Percentiles rank a stretch among this genome's conserved stretches.
These are phyloP conservation scores for Otocyon megalotis DNA, from an alignment of 2,113 vertebrate genomes.

Conservation along the genomic window DNA sequence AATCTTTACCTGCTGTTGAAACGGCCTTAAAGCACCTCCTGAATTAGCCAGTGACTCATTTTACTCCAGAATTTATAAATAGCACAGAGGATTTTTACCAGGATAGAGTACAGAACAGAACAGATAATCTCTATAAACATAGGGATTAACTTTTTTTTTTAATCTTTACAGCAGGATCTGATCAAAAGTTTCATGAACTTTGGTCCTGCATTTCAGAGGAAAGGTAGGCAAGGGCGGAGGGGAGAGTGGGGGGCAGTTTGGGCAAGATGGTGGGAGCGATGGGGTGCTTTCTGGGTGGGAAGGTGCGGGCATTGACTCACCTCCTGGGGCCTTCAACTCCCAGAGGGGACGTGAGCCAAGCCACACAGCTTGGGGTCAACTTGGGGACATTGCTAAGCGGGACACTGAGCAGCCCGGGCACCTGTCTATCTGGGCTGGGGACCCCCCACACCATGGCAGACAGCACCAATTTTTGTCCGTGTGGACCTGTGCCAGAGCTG, in stretches of 20 bases:
- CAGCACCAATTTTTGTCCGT: rapidly evolving
- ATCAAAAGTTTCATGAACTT: constrained; percentile 2
- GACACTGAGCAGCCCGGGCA: neutral
- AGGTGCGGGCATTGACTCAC: too few species aligned
- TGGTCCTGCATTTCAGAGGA: neutral
- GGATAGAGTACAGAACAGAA: constrained; percentile 54
- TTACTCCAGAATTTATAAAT: constrained; percentile 67
- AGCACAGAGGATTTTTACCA: constrained; percentile 45
- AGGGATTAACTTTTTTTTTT: constrained; percentile 12
- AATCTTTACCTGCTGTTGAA: constrained; percentile 36
- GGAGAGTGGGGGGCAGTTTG: neutral
- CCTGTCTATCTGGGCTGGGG: neutral
- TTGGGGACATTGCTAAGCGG: neutral
- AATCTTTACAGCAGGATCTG: neutral
- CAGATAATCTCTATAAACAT: constrained; percentile 74
- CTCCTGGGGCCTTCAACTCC: too few species aligned
- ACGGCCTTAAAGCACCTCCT: neutral
- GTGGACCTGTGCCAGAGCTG: too few species aligned
- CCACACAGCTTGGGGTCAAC: neutral
- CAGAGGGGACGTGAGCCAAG: neutral
- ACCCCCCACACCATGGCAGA: rapidly evolving
- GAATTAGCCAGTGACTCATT: constrained; percentile 29
- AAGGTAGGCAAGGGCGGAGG: neutral
- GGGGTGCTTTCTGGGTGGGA: rapidly evolving
- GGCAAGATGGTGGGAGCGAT: rapidly evolving